Percentiles rank a stretch among this genome's conserved stretches.
Evolutionary conservation across 2,797 vertebrate genomes (phyloP).

Genomic region (Dendrocincla fuliginosa): DNA sequence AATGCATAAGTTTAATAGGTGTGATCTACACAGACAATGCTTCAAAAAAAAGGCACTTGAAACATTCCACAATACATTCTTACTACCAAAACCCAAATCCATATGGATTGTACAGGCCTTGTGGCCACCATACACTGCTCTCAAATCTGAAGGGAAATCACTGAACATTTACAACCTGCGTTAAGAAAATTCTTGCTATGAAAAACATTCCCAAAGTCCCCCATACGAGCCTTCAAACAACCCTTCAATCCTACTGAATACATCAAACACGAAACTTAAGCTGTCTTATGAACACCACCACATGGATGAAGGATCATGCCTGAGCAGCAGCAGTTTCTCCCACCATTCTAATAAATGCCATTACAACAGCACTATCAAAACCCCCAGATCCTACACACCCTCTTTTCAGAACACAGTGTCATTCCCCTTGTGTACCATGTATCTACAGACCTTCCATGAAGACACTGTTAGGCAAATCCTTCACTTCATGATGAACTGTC

Average conservation of each 20-base stretch:
- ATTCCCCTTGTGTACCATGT: neutral
- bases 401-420: neutral
- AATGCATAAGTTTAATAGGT: neutral
- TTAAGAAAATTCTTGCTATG: neutral
- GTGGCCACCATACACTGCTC: neutral
- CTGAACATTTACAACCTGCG: neutral
- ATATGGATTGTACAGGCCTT: neutral
- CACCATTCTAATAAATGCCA: neutral
- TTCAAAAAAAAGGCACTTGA: neutral
- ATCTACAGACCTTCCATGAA: neutral
- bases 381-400: neutral
- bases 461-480: neutral
- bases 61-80: neutral
- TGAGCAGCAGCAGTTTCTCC: neutral
- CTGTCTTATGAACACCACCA: neutral
- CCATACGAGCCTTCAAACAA: neutral
- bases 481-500: neutral
- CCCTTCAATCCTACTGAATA: neutral
- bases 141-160: neutral
- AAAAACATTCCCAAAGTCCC: neutral
- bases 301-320: neutral
- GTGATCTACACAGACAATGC: neutral
- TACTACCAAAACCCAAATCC: neutral
- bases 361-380: neutral
- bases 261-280: neutral